Base-by-base conservation (phyloP, 2,797 vertebrate species). In the Falco concolor region DNA sequence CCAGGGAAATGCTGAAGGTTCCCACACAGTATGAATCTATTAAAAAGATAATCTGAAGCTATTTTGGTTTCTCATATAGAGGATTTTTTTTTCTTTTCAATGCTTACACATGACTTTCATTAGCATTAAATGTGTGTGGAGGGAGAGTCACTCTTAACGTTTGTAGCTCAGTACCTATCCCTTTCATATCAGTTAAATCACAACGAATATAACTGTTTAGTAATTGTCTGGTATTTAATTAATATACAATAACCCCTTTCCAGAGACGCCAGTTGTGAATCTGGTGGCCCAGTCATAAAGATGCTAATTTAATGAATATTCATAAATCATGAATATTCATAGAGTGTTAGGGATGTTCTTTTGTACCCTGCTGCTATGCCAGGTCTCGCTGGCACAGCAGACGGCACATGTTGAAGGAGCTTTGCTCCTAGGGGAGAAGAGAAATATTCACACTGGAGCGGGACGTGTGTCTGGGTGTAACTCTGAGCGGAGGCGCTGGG, bases 301-400 rank as follows among this genome's bases (percentile, higher is more conserved):
- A 97, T 96, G 95, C 97, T 97, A 97, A 97, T 97, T 97, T 97
- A 97, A 97, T 97, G 97, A 97, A 97, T 97, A 97, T 97, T 97
- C 96, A 97, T 97, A 96, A 96, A 95, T 96, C 93, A 97, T 97
- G 97, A 97, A 97, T 97, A 97, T 97, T 97, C 97, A 97, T 97
- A 82, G 92, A 82, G 69, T 90, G 91, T 97, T 94, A 97, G 97
- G 96, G 97, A 97, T 97, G 96, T 97, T 97, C 97, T 97, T 97
- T 97, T 97, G 96, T 97, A 97, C 95, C 95, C 95, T 96, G 95
- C 96, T 96, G 96, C 96, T 97, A 96, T 97, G 96, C 97, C 96
- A 97, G 96, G 97, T 97, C 97, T 97, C 49, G 67, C 96, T 97
- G 97, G 97, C 96, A 97, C 93, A 91, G 97, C 97, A 97, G 97